These are phyloP conservation scores for Eubasilissa regina DNA, from an alignment of 1,140 invertebrate genomes.

Conservation along the genomic window DNA sequence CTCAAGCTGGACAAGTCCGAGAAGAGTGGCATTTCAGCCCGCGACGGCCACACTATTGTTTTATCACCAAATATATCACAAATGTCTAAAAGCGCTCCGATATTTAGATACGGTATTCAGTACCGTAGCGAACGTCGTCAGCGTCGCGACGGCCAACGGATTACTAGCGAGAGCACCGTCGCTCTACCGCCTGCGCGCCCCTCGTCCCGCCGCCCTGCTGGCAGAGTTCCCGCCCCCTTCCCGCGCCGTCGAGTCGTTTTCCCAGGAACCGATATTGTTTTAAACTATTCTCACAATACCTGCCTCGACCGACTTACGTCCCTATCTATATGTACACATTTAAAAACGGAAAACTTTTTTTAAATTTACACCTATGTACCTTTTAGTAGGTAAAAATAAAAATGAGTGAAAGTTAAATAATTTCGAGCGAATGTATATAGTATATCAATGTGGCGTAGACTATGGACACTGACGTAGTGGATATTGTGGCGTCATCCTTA, in stretches of 20 bases:
- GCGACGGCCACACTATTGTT: conserved; percentile 39
- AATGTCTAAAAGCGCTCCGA: conserved; percentile 58
- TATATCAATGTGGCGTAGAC: too few relatives aligned
- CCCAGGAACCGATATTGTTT: conserved; percentile 22
- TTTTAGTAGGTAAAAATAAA: too few relatives aligned
- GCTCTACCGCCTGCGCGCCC: conserved; percentile 43
- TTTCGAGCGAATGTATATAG: too few relatives aligned
- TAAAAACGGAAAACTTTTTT: too few relatives aligned
- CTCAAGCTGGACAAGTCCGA: conserved; percentile 72
- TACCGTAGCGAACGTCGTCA: conserved; percentile 62
- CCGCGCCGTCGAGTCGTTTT: background rate
- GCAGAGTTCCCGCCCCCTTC: conserved; percentile 23
- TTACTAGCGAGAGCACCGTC: conserved; percentile 60
- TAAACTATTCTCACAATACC: conserved; percentile 2
- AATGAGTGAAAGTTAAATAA: too few relatives aligned
- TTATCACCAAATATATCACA: conserved; percentile 39
- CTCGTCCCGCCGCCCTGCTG: conserved; percentile 21
- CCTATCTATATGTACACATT: too few relatives aligned
- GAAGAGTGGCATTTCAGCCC: conserved; percentile 72
- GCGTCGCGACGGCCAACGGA: conserved; percentile 63
- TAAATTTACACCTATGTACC: too few relatives aligned
- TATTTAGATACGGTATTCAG: conserved; percentile 61
- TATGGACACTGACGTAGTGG: conserved; percentile 3
- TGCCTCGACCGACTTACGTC: too few relatives aligned
- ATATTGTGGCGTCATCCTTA: conserved; percentile 37